A percentile compares a stretch with the other conserved stretches of the same genome.
phyloP scores from a whole-genome alignment of 2,113 vertebrate genomes.

The Eudyptes chrysolophus region DNA sequence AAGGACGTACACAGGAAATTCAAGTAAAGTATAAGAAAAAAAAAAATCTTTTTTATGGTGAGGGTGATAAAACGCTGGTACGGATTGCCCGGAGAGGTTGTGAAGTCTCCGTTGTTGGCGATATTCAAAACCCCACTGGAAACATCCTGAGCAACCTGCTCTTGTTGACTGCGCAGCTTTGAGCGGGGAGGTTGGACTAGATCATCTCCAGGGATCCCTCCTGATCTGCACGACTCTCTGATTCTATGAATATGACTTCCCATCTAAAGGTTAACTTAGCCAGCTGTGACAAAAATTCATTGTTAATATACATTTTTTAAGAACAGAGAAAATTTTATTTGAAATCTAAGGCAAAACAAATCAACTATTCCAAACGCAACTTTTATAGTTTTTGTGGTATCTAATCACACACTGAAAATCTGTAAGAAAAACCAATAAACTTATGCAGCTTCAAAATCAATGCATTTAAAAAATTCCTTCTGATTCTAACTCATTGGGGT shows the following conservation, averaged over 20 bases:
- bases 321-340: neutral
- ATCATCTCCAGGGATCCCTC: neutral
- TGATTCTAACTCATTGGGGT: neutral
- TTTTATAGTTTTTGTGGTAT: neutral
- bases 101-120: neutral
- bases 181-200: neutral
- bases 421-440: rapidly evolving
- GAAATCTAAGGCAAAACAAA: neutral
- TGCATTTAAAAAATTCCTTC: neutral
- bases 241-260: neutral
- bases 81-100: neutral
- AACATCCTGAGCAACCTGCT: neutral
- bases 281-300: neutral
- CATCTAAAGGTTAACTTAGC: neutral
- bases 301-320: neutral
- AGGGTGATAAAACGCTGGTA: neutral
- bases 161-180: neutral
- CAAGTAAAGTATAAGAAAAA: neutral
- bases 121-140: neutral
- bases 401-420: neutral
- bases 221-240: neutral
- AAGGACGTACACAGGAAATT: neutral
- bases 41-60: neutral
- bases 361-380: neutral
- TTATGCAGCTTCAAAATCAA: neutral